Evolutionary conservation across 2,888 invertebrate genomes (phyloP), one percentile per base, ranked within the genome.

Genomic region (Heliconius aoede): DNA sequence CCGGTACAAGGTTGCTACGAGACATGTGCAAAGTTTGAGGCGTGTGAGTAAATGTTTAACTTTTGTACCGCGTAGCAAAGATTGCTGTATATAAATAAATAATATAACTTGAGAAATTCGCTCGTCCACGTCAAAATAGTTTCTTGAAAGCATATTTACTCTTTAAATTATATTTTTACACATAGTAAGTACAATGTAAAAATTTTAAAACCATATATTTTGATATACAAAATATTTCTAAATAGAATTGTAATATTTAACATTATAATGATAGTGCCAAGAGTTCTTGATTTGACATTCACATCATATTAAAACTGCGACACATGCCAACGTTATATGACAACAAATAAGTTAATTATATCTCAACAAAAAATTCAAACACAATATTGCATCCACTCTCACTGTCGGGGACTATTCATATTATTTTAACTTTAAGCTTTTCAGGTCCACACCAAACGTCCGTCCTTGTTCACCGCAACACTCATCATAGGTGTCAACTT

Each of bases 21-120:
- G 36, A 58, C 71, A 55, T 32, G 61, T 61, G 18, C 40, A 71
- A 76, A 76, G 64, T 72, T 75, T 71, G 62, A 69, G 30, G 32
- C 32, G 58, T 74, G 24, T 55, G 36, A 75, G 62, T 71, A 71
- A 71, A 75, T 75, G 75, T 71, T 71, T 58, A 64, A 71, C 75
- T 71, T 71, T 62, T 62, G 36, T 76, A 26, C 28, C 30, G n/a
- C n/a, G 13, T 51, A 55, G 32, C 69, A 69, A 69, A 69, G 69
- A n/a, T 69, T 51, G 32, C 69, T 55, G 13, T n/a, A 21, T 55
- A 55, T 55, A n/a, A n/a, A n/a, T n/a, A n/a, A n/a, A n/a, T n/a
- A 32, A 69, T 51, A 69, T 55, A 55, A 55, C 69, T 69, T 69
- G 68, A 69, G 51, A 69, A 69, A n/a, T 51, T 69, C 55, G 30